Evolutionary conservation across 30 jellyfish, hydroid and myxozoan species (phyloP), one percentile per base, ranked within the genome.

Genomic region (Pseudorhiza aurosa): DNA sequence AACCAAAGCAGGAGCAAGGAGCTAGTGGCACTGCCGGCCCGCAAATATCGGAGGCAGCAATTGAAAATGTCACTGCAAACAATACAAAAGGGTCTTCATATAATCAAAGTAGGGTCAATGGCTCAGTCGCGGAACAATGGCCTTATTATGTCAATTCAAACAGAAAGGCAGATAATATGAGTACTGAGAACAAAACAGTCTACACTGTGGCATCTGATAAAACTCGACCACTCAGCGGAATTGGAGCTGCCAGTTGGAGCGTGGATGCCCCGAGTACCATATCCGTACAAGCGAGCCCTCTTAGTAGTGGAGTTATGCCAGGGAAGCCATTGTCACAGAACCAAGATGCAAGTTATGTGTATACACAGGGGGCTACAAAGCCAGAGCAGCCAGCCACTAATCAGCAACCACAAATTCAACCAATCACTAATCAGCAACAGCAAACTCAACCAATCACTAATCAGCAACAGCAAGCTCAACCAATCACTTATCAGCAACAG

Each of bases 1-100:
- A 42, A 68, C 7, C 55, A 18, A 43, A 36, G 30, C 82, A 49
- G 43, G 82, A 73, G 67, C 86, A 73, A 73, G 86, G 72, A 39
- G 72, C 28, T 5, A 71, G 58, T 36, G 62, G 72, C 11, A 58
- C 58, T 3, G 63, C 28, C 30, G 72, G 45, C 1, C 86, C 60
- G 50, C 62, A 47, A 17, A 7, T 4, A 47, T 8, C 24, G 21
- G 21, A 47, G n/a, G 5, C 11, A 15, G 21, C 24, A 5, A 47
- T 3, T 47, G 24, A 17, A 5, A 47, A 47, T 47, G 24, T 47
- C 21, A 5, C 62, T 17, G 24, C 15, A 8, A 17, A 17, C 21
- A 47, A 15, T 26, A 47, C 15, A 3, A 26, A 5, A 5, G 11
- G 26, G 24, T n/a, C n/a, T n/a, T n/a, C n/a, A n/a, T n/a, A n/a